These are phyloP conservation scores for Alviniconcha strummeri DNA, from an alignment of 2,888 invertebrate species.

Conservation along the genomic window DNA sequence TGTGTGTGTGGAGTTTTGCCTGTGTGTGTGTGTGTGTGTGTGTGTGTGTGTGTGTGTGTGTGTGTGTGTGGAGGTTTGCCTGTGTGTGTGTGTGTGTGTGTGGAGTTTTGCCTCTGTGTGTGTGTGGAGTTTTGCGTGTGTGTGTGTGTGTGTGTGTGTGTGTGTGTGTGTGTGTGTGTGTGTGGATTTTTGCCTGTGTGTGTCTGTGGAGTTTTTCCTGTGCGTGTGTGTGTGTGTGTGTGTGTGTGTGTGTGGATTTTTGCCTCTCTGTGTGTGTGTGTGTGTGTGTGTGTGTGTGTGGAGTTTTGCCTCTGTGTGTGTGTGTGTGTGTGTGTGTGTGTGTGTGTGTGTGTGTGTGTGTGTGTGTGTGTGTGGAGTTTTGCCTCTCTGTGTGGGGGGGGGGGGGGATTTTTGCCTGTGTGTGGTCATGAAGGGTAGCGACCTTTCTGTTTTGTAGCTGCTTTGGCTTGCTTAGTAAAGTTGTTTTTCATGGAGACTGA, in stretches of 20 bases:
- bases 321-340: slow-evolving; percentile 19
- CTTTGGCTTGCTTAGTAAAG: neutral
- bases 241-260: neutral
- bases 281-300: too few species aligned
- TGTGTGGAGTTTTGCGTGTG: neutral
- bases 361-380: too few species aligned
- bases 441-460: neutral
- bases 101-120: too few species aligned
- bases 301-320: too few species aligned
- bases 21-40: too few species aligned
- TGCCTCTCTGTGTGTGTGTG: neutral
- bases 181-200: too few species aligned
- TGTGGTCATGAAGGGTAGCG: neutral
- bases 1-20: too few species aligned
- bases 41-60: too few species aligned
- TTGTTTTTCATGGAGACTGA: neutral
- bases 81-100: too few species aligned
- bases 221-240: neutral
- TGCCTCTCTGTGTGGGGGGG: too few species aligned
- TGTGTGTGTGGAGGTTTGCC: too few species aligned
- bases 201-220: neutral
- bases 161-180: slow-evolving; percentile 13
- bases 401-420: neutral
- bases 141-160: neutral
- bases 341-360: slow-evolving; percentile 10